Percentiles rank a stretch among this genome's conserved stretches.
Conservation (phyloP, 1,140 invertebrate species). For the Tetragnatha versicolor region DNA sequence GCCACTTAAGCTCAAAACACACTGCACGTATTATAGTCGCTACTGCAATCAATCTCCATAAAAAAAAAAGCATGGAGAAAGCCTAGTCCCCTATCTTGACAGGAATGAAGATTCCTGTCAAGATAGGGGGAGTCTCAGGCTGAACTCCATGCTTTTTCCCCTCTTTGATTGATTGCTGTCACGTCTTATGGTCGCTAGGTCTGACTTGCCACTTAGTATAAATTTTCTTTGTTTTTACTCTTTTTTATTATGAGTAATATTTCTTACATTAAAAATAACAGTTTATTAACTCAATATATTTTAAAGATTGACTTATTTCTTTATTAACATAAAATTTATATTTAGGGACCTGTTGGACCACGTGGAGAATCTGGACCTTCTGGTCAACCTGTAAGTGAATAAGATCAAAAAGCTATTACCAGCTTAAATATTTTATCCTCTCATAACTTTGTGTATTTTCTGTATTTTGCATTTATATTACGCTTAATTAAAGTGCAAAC, state of each 20-base stretch:
- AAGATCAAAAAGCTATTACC: not conserved
- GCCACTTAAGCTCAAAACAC: too few relatives aligned
- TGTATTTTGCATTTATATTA: not conserved
- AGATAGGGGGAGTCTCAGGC: too few relatives aligned
- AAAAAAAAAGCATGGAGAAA: too few relatives aligned
- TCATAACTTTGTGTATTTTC: not conserved
- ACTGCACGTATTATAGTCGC: too few relatives aligned
- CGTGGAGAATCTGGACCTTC: slow-evolving; percentile 68
- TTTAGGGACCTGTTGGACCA: slow-evolving; percentile 71
- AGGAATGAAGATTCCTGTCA: too few relatives aligned
- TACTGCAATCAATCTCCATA: too few relatives aligned
- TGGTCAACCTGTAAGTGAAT: slow-evolving; percentile 49
- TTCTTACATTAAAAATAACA: not conserved
- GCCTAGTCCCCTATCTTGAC: too few relatives aligned
- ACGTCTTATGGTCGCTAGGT: too few relatives aligned
- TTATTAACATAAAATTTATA: too few relatives aligned
- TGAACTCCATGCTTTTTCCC: too few relatives aligned
- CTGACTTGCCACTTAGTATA: too few relatives aligned
- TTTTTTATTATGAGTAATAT: not conserved
- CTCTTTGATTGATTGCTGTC: too few relatives aligned
- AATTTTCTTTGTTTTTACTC: not conserved
- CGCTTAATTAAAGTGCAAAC: not conserved
- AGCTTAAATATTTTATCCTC: not conserved
- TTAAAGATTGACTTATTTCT: not conserved
- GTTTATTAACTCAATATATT: not conserved